A percentile compares a stretch with the other conserved stretches of the same genome.
Evolutionary conservation across 2,797 vertebrate genomes (phyloP).

Genomic region (Thalassophryne amazonica): DNA sequence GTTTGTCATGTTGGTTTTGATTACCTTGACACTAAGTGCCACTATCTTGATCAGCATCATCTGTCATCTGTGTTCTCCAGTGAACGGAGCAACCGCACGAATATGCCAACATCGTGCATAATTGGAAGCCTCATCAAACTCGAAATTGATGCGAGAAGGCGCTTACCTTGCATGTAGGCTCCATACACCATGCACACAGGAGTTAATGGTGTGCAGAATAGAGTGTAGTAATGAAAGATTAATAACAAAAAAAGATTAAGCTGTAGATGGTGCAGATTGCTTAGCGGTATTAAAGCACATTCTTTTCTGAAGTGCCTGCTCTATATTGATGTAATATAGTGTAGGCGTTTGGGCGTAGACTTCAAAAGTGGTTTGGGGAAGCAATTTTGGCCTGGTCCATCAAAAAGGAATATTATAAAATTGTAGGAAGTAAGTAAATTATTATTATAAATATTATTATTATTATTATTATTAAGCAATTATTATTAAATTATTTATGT

Average conservation of each 20-base stretch:
- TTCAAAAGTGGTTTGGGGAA: no score
- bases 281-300: not conserved
- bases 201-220: slow-evolving; percentile 25
- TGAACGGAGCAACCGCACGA: not conserved
- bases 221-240: slow-evolving; percentile 6
- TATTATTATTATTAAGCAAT: no score
- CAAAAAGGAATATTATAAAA: no score
- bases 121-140: slow-evolving; percentile 15
- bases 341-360: no score
- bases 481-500: no score
- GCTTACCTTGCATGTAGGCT: slow-evolving; percentile 13
- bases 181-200: not conserved
- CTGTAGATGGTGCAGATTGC: not conserved
- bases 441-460: no score
- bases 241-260: slow-evolving; percentile 15
- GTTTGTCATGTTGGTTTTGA: not conserved
- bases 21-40: not conserved
- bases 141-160: slow-evolving; percentile 27
- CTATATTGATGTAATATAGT: no score
- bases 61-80: not conserved
- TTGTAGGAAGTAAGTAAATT: no score
- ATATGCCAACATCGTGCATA: not conserved
- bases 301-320: no score
- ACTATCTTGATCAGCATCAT: not conserved
- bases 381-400: no score